Evolutionary conservation across 2,888 invertebrate species (phyloP).

Genomic region (Drosophila helvetica): DNA sequence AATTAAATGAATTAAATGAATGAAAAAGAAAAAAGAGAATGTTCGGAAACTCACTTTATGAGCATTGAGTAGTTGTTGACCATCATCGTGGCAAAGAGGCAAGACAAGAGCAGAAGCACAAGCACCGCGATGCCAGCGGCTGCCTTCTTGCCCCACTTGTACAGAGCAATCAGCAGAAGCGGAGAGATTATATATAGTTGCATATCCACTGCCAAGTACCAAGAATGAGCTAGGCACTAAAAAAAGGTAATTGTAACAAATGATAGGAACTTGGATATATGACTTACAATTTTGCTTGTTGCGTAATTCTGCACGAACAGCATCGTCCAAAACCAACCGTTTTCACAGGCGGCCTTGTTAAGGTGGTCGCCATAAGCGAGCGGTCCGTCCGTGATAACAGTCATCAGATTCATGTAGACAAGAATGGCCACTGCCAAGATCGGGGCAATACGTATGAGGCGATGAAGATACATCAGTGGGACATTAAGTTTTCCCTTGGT

Average conservation of each 20-base stretch:
- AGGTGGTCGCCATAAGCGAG: constrained; percentile 81
- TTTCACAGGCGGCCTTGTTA: constrained; percentile 71
- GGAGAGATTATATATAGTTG: constrained; percentile 85
- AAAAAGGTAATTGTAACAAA: too few species aligned
- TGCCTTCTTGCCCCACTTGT: constrained; percentile 74
- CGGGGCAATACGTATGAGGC: constrained; percentile 85
- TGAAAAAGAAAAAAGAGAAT: background rate
- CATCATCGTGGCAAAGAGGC: constrained; percentile 70
- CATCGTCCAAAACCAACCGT: constrained; percentile 84
- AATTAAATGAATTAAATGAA: background rate
- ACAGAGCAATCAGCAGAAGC: constrained; percentile 84
- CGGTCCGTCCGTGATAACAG: constrained; percentile 85
- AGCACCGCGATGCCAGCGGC: constrained; percentile 59
- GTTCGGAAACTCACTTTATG: constrained; percentile 30
- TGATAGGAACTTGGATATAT: background rate
- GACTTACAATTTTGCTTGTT: constrained; percentile 71
- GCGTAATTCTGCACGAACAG: constrained; percentile 85
- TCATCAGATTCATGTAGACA: constrained; percentile 84
- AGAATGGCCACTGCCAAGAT: constrained; percentile 84
- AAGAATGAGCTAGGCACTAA: constrained; percentile 85
- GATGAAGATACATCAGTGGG: constrained; percentile 82
- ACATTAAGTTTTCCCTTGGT: constrained; percentile 79
- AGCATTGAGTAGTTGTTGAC: constrained; percentile 57
- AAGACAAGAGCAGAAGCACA: constrained; percentile 67
- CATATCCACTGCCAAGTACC: constrained; percentile 86